These are phyloP conservation scores for Cryptotermes secundus DNA, from an alignment of 1,140 invertebrate species.

Conservation along the genomic window DNA sequence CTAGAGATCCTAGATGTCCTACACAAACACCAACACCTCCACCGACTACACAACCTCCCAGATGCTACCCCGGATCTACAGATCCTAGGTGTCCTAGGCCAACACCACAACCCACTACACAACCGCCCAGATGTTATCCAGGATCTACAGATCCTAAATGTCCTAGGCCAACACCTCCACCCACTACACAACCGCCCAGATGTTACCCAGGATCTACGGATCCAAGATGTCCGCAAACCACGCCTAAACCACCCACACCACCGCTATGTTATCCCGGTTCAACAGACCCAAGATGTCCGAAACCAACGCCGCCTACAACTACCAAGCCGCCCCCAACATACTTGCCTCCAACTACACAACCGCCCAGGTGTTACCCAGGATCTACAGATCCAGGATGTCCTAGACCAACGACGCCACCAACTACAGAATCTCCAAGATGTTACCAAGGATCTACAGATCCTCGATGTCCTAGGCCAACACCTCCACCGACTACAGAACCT, in stretches of 20 bases:
- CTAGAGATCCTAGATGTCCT: slow-evolving; percentile 46
- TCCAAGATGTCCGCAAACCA: slow-evolving; percentile 41
- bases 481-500: slow-evolving; percentile 36
- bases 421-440: slow-evolving; percentile 42
- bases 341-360: slow-evolving; percentile 39
- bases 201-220: slow-evolving; percentile 43
- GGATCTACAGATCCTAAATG: slow-evolving; percentile 47
- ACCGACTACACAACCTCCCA: slow-evolving; percentile 35
- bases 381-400: slow-evolving; percentile 39
- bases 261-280: slow-evolving; percentile 44
- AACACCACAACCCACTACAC: slow-evolving; percentile 34
- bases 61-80: slow-evolving; percentile 43
- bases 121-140: slow-evolving; percentile 41
- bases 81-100: slow-evolving; percentile 46
- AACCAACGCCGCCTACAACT: slow-evolving; percentile 38
- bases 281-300: slow-evolving; percentile 42
- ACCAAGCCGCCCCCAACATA: slow-evolving; percentile 45
- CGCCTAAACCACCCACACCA: slow-evolving; percentile 31
- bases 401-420: slow-evolving; percentile 39
- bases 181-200: slow-evolving; percentile 32
- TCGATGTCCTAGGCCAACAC: slow-evolving; percentile 43
- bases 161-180: slow-evolving; percentile 36
- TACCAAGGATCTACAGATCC: slow-evolving; percentile 48
- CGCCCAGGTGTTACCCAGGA: slow-evolving; percentile 37
- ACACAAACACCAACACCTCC: slow-evolving; percentile 35